phyloP scores from a whole-genome alignment of 1,140 invertebrate genomes.

The Mycetomoellerius zeteki region DNA sequence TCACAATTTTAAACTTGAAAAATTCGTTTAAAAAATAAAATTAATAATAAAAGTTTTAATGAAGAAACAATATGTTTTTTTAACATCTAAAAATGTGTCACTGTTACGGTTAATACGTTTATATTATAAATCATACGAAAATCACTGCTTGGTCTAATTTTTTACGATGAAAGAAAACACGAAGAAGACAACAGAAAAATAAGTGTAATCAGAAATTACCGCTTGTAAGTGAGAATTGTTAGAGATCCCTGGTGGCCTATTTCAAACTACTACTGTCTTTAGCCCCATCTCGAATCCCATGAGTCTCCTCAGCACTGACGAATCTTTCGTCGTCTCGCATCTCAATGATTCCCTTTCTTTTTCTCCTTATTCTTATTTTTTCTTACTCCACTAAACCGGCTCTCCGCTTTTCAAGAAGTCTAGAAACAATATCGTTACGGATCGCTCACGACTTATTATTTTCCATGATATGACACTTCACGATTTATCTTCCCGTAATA shows the following conservation, averaged over 20 bases:
- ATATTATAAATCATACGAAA: neutral
- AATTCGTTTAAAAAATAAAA: too few relatives aligned
- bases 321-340: conserved; percentile 73
- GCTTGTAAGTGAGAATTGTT: conserved; percentile 74
- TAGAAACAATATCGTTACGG: neutral
- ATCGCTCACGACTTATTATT: conserved; percentile 50
- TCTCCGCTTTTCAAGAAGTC: conserved; percentile 26
- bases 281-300: conserved; percentile 54
- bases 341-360: conserved; percentile 70
- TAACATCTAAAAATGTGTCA: too few relatives aligned
- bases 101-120: neutral
- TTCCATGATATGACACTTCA: conserved; percentile 29
- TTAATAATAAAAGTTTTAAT: too few relatives aligned
- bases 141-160: conserved; percentile 53
- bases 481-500: conserved; percentile 40
- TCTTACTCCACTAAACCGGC: conserved; percentile 9
- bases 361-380: conserved; percentile 17
- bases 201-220: conserved; percentile 76
- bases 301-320: conserved; percentile 67
- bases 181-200: neutral
- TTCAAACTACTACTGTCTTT: conserved; percentile 65
- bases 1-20: too few relatives aligned
- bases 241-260: conserved; percentile 67
- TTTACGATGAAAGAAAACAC: conserved; percentile 39
- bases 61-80: too few relatives aligned